Conservation (phyloP, 2,888 invertebrate species). For the Erynnis tages region DNA sequence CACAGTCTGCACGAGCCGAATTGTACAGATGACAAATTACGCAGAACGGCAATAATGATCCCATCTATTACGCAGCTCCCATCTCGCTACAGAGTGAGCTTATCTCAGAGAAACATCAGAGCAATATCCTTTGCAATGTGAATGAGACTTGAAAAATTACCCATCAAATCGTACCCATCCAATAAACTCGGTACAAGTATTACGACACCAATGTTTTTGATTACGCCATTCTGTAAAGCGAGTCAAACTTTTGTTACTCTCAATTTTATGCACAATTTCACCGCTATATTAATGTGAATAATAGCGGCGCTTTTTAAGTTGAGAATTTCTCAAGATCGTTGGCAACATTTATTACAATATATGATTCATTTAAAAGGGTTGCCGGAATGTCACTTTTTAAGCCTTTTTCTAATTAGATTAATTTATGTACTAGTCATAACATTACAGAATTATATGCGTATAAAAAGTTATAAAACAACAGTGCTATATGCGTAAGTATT, state of each 20-base stretch:
- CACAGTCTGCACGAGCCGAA: slow-evolving; percentile 16
- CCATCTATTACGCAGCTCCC: slow-evolving; percentile 20
- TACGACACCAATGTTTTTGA: slow-evolving; percentile 29
- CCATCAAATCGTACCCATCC: slow-evolving; percentile 14
- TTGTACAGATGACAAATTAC: slow-evolving; percentile 25
- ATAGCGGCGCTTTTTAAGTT: slow-evolving; percentile 14
- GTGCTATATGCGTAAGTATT: too few species aligned
- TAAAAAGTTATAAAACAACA: too few species aligned
- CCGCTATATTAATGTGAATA: slow-evolving; percentile 6
- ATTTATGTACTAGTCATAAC: too few species aligned
- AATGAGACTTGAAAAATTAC: slow-evolving; percentile 23
- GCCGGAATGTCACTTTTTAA: background rate
- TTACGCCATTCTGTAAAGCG: slow-evolving; percentile 30
- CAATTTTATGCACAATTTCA: slow-evolving; percentile 26
- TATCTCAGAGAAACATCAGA: slow-evolving; percentile 21
- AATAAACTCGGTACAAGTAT: slow-evolving; percentile 25
- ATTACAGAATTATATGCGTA: too few species aligned
- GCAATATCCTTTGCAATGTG: slow-evolving; percentile 20
- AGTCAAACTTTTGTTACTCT: slow-evolving; percentile 27
- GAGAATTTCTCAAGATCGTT: slow-evolving; percentile 17
- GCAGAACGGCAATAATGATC: slow-evolving; percentile 19
- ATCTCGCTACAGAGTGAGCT: background rate
- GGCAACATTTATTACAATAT: slow-evolving; percentile 9
- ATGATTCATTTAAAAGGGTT: slow-evolving; percentile 3
- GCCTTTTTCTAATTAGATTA: too few species aligned